A percentile compares a stretch with the other conserved stretches of the same genome.
Evolutionary conservation across 2,113 vertebrate genomes (phyloP).

Genomic region (Chionomys nivalis): DNA sequence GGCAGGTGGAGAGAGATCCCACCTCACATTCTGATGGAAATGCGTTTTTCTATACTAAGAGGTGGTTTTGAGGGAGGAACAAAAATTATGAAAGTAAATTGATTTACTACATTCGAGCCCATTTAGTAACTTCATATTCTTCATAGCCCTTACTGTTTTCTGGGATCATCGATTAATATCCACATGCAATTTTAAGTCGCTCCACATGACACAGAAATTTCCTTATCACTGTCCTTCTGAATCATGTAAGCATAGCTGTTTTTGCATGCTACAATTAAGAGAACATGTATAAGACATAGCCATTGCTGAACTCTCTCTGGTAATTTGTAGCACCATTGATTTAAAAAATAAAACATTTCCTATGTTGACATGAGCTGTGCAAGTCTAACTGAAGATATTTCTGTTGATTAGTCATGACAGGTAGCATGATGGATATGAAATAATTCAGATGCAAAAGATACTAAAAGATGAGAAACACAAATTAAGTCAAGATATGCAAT

Average conservation of each 20-base stretch:
- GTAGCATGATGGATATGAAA: background rate
- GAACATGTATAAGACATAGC: background rate
- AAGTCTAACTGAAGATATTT: background rate
- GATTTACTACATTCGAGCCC: background rate
- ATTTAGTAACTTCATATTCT: background rate
- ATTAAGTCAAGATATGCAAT: background rate
- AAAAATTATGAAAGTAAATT: conserved; percentile 2
- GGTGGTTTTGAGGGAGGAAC: background rate
- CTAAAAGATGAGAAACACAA: conserved; percentile 10
- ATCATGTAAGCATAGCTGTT: background rate
- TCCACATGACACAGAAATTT: background rate
- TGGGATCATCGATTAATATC: background rate
- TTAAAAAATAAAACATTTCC: background rate
- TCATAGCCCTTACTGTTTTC: background rate
- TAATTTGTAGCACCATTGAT: background rate
- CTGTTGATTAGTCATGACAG: background rate
- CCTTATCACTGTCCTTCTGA: background rate
- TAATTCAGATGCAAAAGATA: background rate
- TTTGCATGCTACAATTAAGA: background rate
- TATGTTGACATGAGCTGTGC: background rate
- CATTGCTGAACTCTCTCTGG: background rate
- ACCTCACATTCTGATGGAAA: background rate
- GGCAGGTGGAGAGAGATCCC: background rate
- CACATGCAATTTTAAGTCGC: background rate
- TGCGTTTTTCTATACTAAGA: background rate